phyloP scores from a whole-genome alignment of 2,113 vertebrate species.

The Vanacampus margaritifer region DNA sequence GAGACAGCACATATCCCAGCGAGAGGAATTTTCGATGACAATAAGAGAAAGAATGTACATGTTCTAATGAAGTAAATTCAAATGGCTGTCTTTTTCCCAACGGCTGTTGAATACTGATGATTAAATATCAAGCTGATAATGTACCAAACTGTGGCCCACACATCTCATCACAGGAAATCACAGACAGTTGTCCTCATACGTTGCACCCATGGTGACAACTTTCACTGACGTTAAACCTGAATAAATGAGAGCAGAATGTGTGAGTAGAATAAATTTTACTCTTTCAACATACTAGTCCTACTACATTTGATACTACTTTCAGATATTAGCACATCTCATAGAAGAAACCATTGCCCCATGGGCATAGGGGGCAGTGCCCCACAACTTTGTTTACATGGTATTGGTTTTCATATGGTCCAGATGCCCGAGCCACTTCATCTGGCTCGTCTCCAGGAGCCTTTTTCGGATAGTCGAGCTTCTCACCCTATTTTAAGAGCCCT shows the following conservation, averaged over 20 bases:
- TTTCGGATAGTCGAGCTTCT: too few relatives aligned
- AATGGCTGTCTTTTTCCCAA: background rate
- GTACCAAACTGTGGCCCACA: slow-evolving; percentile 21
- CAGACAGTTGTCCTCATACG: slow-evolving; percentile 58
- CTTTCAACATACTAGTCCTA: too few relatives aligned
- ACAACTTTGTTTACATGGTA: background rate
- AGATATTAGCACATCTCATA: background rate
- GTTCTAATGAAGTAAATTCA: too few relatives aligned
- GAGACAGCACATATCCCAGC: too few relatives aligned
- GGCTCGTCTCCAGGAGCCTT: too few relatives aligned
- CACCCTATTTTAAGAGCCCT: too few relatives aligned
- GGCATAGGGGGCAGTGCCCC: background rate
- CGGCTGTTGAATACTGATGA: slow-evolving; percentile 8
- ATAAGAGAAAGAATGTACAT: too few relatives aligned
- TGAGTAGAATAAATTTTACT: slow-evolving; percentile 24
- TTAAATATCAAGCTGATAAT: slow-evolving; percentile 22
- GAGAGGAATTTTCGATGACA: too few relatives aligned
- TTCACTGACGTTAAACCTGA: slow-evolving; percentile 38
- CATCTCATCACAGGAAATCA: slow-evolving; percentile 37
- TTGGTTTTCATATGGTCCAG: background rate
- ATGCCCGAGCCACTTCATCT: too few relatives aligned
- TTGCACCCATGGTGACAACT: slow-evolving; percentile 44
- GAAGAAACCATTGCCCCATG: background rate
- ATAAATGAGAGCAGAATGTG: slow-evolving; percentile 34
- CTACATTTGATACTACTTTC: background rate